phyloP scores from a whole-genome alignment of 1,140 invertebrate species.

The Archegozetes longisetosus region DNA sequence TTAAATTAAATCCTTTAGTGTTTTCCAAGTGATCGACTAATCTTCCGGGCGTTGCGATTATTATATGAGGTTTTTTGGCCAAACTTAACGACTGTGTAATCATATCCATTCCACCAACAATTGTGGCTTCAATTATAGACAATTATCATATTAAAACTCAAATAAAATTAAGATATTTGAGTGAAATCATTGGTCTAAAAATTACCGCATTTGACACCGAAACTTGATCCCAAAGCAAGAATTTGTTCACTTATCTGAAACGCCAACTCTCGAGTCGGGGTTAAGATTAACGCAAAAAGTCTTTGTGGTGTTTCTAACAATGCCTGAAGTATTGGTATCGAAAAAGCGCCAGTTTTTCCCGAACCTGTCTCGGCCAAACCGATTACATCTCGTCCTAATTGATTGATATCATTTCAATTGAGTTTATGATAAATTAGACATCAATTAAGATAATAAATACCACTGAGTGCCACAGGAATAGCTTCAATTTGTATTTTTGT shows the following conservation, averaged over 20 bases:
- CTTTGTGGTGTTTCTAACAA: conserved; percentile 77
- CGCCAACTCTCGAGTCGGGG: conserved; percentile 91
- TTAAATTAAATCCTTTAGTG: conserved; percentile 81
- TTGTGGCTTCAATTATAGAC: conserved; percentile 47
- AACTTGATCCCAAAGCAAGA: conserved; percentile 42
- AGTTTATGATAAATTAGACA: neutral
- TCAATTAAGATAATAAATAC: conserved; percentile 27
- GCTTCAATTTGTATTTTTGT: conserved; percentile 88
- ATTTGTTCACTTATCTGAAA: conserved; percentile 45
- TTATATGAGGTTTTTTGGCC: conserved; percentile 86
- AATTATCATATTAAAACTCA: neutral
- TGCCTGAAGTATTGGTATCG: conserved; percentile 80
- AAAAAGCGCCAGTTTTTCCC: conserved; percentile 95
- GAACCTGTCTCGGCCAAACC: conserved; percentile 94
- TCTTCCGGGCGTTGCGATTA: conserved; percentile 80
- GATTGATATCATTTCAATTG: too few species aligned
- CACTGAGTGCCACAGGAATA: conserved; percentile 73
- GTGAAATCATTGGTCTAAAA: conserved; percentile 1
- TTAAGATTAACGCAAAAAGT: conserved; percentile 83
- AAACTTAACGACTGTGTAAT: conserved; percentile 72
- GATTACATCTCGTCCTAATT: conserved; percentile 53
- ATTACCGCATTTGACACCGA: conserved; percentile 71
- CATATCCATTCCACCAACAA: conserved; percentile 98
- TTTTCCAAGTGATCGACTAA: conserved; percentile 81
- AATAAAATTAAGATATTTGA: neutral